Evolutionary conservation across 2,113 vertebrate species (phyloP), one percentile per base, ranked within the genome.

Genomic region (Melanotaenia duboulayi): DNA sequence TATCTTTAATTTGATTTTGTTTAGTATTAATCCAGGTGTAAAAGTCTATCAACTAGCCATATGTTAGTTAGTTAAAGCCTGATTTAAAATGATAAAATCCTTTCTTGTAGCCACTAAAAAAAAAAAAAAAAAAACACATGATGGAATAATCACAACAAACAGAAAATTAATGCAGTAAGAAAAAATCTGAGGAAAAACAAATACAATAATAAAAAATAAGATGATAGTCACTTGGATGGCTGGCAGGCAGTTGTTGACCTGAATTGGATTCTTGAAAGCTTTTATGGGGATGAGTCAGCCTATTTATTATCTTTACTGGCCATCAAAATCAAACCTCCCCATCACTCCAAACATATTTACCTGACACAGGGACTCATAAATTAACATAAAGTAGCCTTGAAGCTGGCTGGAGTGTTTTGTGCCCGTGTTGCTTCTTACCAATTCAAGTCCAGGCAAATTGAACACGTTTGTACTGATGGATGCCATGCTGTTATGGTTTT

Each of bases 271-370:
- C 77, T 65, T 77, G 59, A 76, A 85, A 76, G 68, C 71, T 67
- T 74, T 84, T 82, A 82, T 76, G 56, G 67, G 79, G 81, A 86
- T 86, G 49, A 81, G 80, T 78, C 23, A 68, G 54, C 69, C 68
- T 81, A 64, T 81, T 84, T 82, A 73, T 71, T 76, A 72, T 74
- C 82, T 60, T 76, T 60, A 64, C 65, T 71, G 11, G 4, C 64
- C 54, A 51, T 78, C 80, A 67, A 80, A 74, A 57, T 61, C 64
- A 42, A 64, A 60, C 66, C 61, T 59, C 25, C 61, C 19, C 66
- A 68, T 88, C 42, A 16, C 66, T 83, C 55, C 62, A 40, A 75
- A 82, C 78, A 76, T 67, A 77, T 91, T 87, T 86, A 79, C 72
- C 80, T 78, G 82, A 80, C 82, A 78, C 50, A 60, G 81, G 48